These are phyloP conservation scores for Heloderma charlesbogerti DNA, from an alignment of 2,113 vertebrate species.

Conservation along the genomic window DNA sequence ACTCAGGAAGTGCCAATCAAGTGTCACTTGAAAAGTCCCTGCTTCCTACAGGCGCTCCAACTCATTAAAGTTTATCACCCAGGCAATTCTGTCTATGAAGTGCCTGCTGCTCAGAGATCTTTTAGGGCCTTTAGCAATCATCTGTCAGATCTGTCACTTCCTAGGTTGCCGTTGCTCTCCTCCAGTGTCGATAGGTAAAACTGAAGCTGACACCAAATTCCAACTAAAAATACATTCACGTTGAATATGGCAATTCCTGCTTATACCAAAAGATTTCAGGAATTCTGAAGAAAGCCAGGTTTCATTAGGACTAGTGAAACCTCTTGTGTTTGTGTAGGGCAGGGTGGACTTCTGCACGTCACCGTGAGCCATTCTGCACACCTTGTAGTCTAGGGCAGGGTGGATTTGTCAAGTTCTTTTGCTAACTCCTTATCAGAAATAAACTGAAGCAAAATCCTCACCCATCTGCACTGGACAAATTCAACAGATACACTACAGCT, in stretches of 20 bases:
- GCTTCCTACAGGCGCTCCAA: conserved; percentile 19
- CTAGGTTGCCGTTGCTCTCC: background rate
- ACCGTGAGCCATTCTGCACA: background rate
- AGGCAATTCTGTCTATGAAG: conserved; percentile 44
- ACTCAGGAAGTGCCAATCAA: conserved; percentile 41
- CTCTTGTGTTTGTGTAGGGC: background rate
- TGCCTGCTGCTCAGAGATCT: conserved; percentile 31
- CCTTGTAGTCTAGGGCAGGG: too few relatives aligned
- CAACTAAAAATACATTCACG: background rate
- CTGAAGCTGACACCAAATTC: background rate
- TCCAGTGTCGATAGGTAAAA: conserved; percentile 33
- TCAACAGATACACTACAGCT: too few relatives aligned
- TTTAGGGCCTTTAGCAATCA: background rate
- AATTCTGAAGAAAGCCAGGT: background rate
- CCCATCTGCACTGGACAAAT: too few relatives aligned
- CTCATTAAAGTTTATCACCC: conserved; percentile 47
- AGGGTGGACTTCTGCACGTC: background rate
- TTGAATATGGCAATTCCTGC: background rate
- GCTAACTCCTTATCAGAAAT: too few relatives aligned
- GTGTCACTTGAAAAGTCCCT: conserved; percentile 50
- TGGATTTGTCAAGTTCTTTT: too few relatives aligned
- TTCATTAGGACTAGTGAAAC: background rate
- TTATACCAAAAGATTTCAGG: background rate
- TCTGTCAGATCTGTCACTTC: conserved; percentile 30
- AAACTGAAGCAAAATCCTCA: too few relatives aligned